Evolutionary conservation across 2,888 invertebrate genomes (phyloP).

Genomic region (Sinhomidia bicolor): DNA sequence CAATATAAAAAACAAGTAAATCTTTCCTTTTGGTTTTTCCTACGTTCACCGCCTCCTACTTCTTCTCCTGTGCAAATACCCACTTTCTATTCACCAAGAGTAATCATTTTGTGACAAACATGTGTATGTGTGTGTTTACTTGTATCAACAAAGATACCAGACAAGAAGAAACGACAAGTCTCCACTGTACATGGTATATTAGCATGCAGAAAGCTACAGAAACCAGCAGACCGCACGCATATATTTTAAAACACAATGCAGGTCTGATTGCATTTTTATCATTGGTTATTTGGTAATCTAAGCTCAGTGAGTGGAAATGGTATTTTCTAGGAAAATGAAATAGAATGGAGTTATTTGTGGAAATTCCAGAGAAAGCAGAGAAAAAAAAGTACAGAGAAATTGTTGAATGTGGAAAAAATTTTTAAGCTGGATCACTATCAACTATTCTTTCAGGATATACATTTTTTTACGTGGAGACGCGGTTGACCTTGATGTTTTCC

Average conservation of each 20-base stretch:
- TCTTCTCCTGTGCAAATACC: not conserved
- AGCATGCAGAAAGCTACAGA: not conserved
- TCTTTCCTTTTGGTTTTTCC: not conserved
- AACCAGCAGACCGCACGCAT: no score
- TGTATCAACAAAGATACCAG: not conserved
- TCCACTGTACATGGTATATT: not conserved
- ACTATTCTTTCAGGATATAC: no score
- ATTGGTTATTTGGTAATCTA: not conserved
- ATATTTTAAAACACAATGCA: not conserved
- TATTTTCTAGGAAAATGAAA: no score
- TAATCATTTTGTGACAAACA: not conserved
- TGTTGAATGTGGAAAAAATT: no score
- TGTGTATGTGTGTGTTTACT: not conserved
- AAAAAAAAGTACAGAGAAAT: no score
- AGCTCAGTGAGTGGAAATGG: no score
- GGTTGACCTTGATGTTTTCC: slow-evolving; percentile 14
- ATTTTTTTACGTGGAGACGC: no score
- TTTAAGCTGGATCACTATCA: no score
- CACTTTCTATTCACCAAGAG: slow-evolving; percentile 3
- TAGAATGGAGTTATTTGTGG: no score
- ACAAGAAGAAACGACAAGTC: not conserved
- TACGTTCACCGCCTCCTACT: no score
- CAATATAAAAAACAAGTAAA: slow-evolving; percentile 12
- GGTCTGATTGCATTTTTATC: not conserved
- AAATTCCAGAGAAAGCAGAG: no score